Base-by-base conservation (phyloP, 2,797 vertebrate genomes). In the Pachyuromys duprasi region DNA sequence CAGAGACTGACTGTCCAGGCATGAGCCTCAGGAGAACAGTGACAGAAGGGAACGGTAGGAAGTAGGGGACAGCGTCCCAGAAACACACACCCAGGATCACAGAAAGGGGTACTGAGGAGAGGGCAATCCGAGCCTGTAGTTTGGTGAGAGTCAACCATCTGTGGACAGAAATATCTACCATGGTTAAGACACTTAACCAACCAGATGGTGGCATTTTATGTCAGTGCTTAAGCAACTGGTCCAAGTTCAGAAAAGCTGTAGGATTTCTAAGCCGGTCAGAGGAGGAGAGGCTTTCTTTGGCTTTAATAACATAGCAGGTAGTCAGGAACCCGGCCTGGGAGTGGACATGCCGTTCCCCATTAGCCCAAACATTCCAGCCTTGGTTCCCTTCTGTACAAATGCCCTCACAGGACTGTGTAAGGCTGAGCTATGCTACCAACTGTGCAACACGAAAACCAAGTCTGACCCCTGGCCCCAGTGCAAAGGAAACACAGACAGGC, bases 251-350 rank as follows among this genome's bases (percentile, higher is more conserved):
- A 39, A n/a, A 96, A 39, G 89, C 12, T 12, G 86, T 24, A 92
- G 86, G 53, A 76, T 55, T 75, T 80, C 75, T 92, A 65, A 83
- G 45, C 36, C 63, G 78, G 13, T 81, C 80, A 92, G 94, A 96
- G 31, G 15, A 87, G 88, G 93, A 76, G 31, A 42, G 0, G 63
- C 3, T 79, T 72, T 75, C 31, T 93, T 53, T 88, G 53, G n/a
- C 74, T 20, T 88, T 87, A 74, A 82, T 80, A 39, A 45, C 57
- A n/a, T 11, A 67, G 62, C 33, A 45, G 31, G 39, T 53, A 28
- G 87, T 82, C 39, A 88, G 31, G 17, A 8, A 8, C 22, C 20
- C 78, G 36, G 14, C 18, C 15, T 31, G n/a, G 31, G 28, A 89
- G 53, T 26, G 33, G 78, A 67, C 1, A 45, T 5, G 8, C 65